A percentile compares a stretch with the other conserved stretches of the same genome.
phyloP scores from a whole-genome alignment of 2,113 vertebrate genomes.

The Xiphias gladius region DNA sequence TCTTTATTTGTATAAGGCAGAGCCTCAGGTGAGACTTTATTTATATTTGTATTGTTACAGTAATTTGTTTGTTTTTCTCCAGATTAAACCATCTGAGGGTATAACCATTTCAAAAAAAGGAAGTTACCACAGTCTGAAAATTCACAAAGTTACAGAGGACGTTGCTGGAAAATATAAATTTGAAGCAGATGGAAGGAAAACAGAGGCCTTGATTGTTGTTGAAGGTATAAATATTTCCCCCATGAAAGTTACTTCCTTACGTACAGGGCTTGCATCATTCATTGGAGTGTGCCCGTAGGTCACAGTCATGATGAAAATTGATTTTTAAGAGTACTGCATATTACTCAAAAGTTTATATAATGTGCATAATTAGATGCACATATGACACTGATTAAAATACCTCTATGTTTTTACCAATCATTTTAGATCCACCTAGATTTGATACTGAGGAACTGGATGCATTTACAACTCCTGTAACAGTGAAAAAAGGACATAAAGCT shows the following conservation, averaged over 20 bases:
- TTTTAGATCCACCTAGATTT: slow-evolving; percentile 89
- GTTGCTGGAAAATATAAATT: slow-evolving; percentile 90
- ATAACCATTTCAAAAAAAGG: slow-evolving; percentile 86
- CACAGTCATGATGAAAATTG: rapidly evolving
- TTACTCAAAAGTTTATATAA: background rate
- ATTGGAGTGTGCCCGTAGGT: background rate
- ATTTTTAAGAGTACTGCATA: background rate
- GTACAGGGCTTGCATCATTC: background rate
- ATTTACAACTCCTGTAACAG: slow-evolving; percentile 81
- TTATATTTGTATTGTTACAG: background rate
- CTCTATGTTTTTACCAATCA: background rate
- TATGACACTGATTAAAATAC: background rate
- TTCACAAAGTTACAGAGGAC: slow-evolving; percentile 84
- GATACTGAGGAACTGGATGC: slow-evolving; percentile 79
- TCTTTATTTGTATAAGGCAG: background rate
- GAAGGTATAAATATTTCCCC: slow-evolving; percentile 79
- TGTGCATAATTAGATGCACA: background rate
- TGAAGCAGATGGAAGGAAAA: slow-evolving; percentile 87
- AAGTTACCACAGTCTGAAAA: slow-evolving; percentile 85
- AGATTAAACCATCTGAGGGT: slow-evolving; percentile 86
- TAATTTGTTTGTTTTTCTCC: slow-evolving; percentile 12
- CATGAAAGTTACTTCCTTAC: background rate
- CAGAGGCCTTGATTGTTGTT: slow-evolving; percentile 82
- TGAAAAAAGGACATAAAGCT: slow-evolving; percentile 88
- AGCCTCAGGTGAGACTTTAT: background rate